Conservation (phyloP, 1,140 invertebrate genomes). For the Probaryconus sp. region DNA sequence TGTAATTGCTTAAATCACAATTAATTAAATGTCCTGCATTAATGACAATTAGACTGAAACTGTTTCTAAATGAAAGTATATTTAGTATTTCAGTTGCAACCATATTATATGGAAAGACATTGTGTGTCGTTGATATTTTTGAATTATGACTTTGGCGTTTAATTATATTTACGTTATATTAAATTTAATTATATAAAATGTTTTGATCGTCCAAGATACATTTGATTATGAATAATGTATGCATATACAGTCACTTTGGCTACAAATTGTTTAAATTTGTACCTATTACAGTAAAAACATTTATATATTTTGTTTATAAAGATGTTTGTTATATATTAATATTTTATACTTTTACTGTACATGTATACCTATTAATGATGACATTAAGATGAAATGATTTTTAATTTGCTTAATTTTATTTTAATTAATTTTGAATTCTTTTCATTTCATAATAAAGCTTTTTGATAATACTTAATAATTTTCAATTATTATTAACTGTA, state of each 20-base stretch:
- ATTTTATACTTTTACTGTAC: conserved; percentile 32
- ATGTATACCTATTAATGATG: conserved; percentile 25
- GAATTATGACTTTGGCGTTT: not conserved
- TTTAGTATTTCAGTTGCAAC: too few relatives aligned
- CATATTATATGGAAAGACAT: too few relatives aligned
- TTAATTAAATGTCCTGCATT: not conserved
- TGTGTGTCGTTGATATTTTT: conserved; percentile 3
- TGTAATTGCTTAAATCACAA: conserved; percentile 11
- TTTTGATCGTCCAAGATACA: conserved; percentile 23
- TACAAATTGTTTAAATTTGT: conserved; percentile 11
- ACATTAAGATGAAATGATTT: conserved; percentile 13
- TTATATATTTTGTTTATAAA: conserved; percentile 31
- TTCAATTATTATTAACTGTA: too few relatives aligned
- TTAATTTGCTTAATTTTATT: too few relatives aligned
- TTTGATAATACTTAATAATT: too few relatives aligned
- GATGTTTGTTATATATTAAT: conserved; percentile 17
- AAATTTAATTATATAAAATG: conserved; percentile 18
- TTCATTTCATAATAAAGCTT: conserved; percentile 10
- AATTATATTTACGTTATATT: not conserved
- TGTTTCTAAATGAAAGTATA: too few relatives aligned
- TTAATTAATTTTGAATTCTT: too few relatives aligned
- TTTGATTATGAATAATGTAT: conserved; percentile 26
- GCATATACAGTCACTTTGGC: conserved; percentile 10
- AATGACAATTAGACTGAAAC: too few relatives aligned
- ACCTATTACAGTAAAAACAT: conserved; percentile 17